These are phyloP conservation scores for Nesogale talazaci DNA, from an alignment of 2,113 vertebrate species.

Conservation along the genomic window DNA sequence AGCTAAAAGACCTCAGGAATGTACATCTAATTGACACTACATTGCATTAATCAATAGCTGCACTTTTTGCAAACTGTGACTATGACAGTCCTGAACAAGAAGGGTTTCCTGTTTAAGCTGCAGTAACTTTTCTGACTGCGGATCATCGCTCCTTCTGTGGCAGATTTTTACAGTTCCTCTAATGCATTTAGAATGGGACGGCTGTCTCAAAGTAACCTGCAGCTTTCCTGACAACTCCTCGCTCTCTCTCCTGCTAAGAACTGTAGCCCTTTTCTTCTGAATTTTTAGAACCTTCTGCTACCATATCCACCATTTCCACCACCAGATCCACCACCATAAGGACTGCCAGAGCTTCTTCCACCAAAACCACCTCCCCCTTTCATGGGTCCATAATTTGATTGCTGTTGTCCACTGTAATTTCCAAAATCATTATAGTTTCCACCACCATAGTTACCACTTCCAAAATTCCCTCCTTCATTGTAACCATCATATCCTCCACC, in stretches of 20 bases:
- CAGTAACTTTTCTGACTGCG: constrained; percentile 96
- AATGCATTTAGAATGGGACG: constrained; percentile 89
- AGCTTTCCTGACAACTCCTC: constrained; percentile 99
- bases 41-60: constrained; percentile 92
- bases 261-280: constrained; percentile 90
- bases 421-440: too few species aligned
- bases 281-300: too few species aligned
- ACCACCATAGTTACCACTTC: too few species aligned
- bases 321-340: too few species aligned
- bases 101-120: constrained; percentile 95
- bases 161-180: constrained; percentile 95
- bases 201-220: constrained; percentile 99
- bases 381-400: too few species aligned
- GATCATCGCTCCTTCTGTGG: constrained; percentile 93
- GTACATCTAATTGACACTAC: constrained; percentile 93
- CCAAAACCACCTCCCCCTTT: too few species aligned
- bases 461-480: too few species aligned
- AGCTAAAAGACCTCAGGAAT: constrained; percentile 93
- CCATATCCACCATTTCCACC: too few species aligned
- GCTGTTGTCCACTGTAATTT: too few species aligned
- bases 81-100: constrained; percentile 96
- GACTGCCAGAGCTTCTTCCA: too few species aligned
- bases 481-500: too few species aligned
- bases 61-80: constrained; percentile 93
- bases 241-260: constrained; percentile 99